phyloP scores from a whole-genome alignment of 2,888 invertebrate genomes.

The Xylota sylvarum region DNA sequence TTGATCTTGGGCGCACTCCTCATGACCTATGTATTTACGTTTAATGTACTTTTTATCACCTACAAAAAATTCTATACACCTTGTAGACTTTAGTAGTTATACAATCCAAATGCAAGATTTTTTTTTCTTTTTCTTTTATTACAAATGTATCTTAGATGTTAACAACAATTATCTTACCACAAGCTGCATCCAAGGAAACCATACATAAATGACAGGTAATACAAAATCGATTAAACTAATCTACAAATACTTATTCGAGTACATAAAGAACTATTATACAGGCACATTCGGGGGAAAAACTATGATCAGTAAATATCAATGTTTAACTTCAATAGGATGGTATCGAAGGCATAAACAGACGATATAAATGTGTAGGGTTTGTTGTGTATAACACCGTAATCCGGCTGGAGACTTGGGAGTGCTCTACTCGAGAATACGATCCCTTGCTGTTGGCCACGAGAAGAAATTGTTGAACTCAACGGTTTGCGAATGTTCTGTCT shows the following conservation, averaged over 20 bases:
- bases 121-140: conserved; percentile 53
- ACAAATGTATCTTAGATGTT: conserved; percentile 51
- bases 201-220: conserved; percentile 36
- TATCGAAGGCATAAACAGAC: conserved; percentile 84
- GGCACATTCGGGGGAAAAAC: neutral
- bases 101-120: neutral
- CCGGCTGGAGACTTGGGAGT: conserved; percentile 83
- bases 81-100: too few species aligned
- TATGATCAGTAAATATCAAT: conserved; percentile 79
- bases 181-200: conserved; percentile 46
- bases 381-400: conserved; percentile 83
- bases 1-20: too few species aligned
- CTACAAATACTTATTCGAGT: conserved; percentile 43
- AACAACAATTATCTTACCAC: conserved; percentile 29
- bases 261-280: conserved; percentile 32
- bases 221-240: conserved; percentile 32
- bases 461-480: conserved; percentile 41
- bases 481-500: conserved; percentile 83
- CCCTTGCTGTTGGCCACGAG: conserved; percentile 75
- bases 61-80: too few species aligned
- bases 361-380: conserved; percentile 84
- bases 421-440: conserved; percentile 79
- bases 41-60: too few species aligned
- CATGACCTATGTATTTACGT: too few species aligned
- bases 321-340: conserved; percentile 82